These are phyloP conservation scores for Hipparchia semele DNA, from an alignment of 2,888 invertebrate genomes.

Conservation along the genomic window DNA sequence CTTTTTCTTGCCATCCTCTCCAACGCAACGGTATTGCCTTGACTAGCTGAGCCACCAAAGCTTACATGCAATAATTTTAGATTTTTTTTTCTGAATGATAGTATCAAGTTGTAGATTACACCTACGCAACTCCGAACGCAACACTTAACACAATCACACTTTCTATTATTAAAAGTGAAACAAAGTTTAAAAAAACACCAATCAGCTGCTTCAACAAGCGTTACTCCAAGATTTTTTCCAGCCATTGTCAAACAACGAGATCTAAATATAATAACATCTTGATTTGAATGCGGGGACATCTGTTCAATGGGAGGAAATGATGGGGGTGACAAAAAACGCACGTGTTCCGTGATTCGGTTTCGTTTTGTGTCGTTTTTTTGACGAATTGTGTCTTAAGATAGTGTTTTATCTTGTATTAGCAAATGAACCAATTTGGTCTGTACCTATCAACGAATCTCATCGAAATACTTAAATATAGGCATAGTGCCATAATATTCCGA, in stretches of 20 bases:
- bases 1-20: too few relatives aligned
- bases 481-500: too few relatives aligned
- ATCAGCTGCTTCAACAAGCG: slow-evolving; percentile 45
- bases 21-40: too few relatives aligned
- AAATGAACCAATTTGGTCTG: not conserved
- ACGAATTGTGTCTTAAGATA: slow-evolving; percentile 1
- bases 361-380: slow-evolving; percentile 23
- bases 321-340: slow-evolving; percentile 51
- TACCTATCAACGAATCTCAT: not conserved
- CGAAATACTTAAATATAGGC: not conserved
- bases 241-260: slow-evolving; percentile 44
- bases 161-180: slow-evolving; percentile 26
- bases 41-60: too few relatives aligned
- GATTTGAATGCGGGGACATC: slow-evolving; percentile 71
- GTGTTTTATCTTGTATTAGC: slow-evolving; percentile 1
- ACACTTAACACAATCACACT: slow-evolving; percentile 16
- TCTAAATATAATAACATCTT: slow-evolving; percentile 71
- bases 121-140: not conserved
- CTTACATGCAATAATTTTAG: too few relatives aligned
- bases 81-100: too few relatives aligned
- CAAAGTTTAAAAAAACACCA: slow-evolving; percentile 11
- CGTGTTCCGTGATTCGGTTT: slow-evolving; percentile 32
- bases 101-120: too few relatives aligned
- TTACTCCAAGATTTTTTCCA: slow-evolving; percentile 48
- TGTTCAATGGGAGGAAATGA: slow-evolving; percentile 70